Percentiles rank a stretch among this genome's conserved stretches.
phyloP scores from a whole-genome alignment of 1,140 invertebrate genomes.

The Dolichoris vasculosae region DNA sequence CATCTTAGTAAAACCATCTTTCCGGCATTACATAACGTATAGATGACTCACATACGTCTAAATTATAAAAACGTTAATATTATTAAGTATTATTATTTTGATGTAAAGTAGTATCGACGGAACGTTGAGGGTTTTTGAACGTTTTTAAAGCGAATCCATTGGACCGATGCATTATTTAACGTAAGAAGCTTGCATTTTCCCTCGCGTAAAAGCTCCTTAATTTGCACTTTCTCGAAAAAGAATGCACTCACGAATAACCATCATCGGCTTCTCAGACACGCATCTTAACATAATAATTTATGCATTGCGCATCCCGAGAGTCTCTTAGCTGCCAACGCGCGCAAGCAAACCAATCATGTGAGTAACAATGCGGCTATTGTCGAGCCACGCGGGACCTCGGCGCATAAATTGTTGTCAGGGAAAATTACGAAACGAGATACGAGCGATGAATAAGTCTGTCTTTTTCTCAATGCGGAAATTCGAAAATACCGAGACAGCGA shows the following conservation, averaged over 20 bases:
- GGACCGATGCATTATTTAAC: not conserved
- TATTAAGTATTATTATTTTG: not conserved
- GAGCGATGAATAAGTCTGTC: not conserved
- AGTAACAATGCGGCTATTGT: constrained; percentile 23
- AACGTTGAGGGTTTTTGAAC: not conserved
- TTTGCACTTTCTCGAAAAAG: not conserved
- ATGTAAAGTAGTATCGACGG: not conserved
- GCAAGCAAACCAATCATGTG: constrained; percentile 2
- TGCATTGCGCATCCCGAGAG: not conserved
- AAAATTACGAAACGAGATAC: constrained; percentile 31
- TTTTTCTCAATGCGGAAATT: not conserved
- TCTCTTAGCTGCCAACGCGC: not conserved
- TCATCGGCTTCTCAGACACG: not conserved
- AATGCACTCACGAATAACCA: not conserved
- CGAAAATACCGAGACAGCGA: constrained; percentile 14
- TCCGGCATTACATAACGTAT: not conserved
- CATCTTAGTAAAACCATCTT: not conserved
- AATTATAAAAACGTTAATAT: not conserved
- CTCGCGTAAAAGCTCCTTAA: not conserved
- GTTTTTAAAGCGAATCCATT: not conserved
- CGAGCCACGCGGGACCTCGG: not conserved
- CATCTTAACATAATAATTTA: constrained; percentile 18
- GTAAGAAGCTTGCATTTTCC: no score
- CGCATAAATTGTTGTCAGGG: constrained; percentile 21
- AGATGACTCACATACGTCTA: not conserved